These are phyloP conservation scores for Cololabis saira DNA, from an alignment of 2,113 vertebrate genomes.

Conservation along the genomic window DNA sequence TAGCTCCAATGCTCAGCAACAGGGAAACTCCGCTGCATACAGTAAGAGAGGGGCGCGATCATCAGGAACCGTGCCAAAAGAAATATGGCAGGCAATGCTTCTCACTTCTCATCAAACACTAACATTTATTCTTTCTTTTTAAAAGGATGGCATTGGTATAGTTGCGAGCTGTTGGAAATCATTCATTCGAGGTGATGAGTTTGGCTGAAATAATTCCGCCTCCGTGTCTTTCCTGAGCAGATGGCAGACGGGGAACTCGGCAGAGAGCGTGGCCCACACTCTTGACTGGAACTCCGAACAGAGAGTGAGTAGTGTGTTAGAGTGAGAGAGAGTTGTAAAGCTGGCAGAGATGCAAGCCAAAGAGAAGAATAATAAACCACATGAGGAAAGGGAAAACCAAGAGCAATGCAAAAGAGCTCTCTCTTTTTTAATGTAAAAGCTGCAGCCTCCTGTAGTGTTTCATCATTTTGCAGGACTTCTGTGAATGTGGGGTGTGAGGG, in stretches of 20 bases:
- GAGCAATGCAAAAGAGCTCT: conserved; percentile 52
- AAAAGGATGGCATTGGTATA: conserved; percentile 33
- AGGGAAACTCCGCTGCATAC: conserved; percentile 29
- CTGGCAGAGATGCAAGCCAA: conserved; percentile 63
- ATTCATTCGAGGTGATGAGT: conserved; percentile 62
- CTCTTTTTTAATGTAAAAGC: conserved; percentile 31
- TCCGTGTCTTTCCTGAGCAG: conserved; percentile 63
- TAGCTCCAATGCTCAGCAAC: conserved; percentile 29
- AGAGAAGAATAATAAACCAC: conserved; percentile 74
- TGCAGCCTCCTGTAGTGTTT: conserved; percentile 57
- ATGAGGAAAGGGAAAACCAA: conserved; percentile 63
- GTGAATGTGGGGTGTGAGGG: background rate
- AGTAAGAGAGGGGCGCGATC: conserved; percentile 25
- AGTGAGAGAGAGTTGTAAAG: conserved; percentile 54
- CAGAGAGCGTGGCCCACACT: conserved; percentile 61
- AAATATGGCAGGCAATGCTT: conserved; percentile 61
- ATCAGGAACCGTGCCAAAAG: conserved; percentile 63
- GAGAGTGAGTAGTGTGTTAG: conserved; percentile 63
- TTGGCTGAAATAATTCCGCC: conserved; percentile 50
- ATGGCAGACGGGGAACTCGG: conserved; percentile 64
- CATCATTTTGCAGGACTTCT: conserved; percentile 42
- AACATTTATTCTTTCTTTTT: conserved; percentile 14
- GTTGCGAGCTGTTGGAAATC: conserved; percentile 65
- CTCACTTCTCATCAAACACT: conserved; percentile 66
- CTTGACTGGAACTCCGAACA: conserved; percentile 64